Percentiles rank a stretch among this genome's conserved stretches.
These are phyloP conservation scores for Chamaetylas fuelleborni DNA, from an alignment of 2,113 vertebrate species.

Conservation along the genomic window DNA sequence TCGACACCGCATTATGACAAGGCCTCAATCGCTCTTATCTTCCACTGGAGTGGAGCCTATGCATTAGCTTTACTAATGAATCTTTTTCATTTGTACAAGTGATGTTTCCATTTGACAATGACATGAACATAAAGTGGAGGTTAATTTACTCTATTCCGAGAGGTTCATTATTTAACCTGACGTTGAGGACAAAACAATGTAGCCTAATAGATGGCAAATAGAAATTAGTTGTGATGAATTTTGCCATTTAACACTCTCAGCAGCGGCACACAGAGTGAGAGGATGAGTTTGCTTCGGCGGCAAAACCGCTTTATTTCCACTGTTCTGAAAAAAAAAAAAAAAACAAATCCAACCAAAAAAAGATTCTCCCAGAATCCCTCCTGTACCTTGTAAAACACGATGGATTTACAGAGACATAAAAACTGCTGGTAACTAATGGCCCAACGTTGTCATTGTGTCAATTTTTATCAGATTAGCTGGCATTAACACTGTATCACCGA, in stretches of 20 bases:
- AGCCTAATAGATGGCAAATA: constrained; percentile 82
- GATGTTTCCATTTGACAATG: constrained; percentile 85
- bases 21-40: constrained; percentile 78
- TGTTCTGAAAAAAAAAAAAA: neutral
- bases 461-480: constrained; percentile 68
- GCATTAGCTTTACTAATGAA: constrained; percentile 82
- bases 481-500: constrained; percentile 65
- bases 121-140: constrained; percentile 84
- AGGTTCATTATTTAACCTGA: constrained; percentile 85
- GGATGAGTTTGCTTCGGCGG: neutral
- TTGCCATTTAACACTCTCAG: constrained; percentile 76
- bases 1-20: constrained; percentile 73
- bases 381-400: constrained; percentile 48
- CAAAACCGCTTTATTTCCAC: constrained; percentile 20
- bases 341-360: neutral
- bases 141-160: constrained; percentile 81
- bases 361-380: constrained; percentile 41
- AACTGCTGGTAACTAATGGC: constrained; percentile 57
- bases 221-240: constrained; percentile 85
- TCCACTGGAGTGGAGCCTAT: constrained; percentile 70
- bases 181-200: constrained; percentile 82
- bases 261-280: neutral
- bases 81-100: constrained; percentile 80
- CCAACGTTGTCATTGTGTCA: constrained; percentile 47
- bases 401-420: constrained; percentile 65